Evolutionary conservation across 2,797 vertebrate genomes (phyloP).

Genomic region (Merluccius polli): DNA sequence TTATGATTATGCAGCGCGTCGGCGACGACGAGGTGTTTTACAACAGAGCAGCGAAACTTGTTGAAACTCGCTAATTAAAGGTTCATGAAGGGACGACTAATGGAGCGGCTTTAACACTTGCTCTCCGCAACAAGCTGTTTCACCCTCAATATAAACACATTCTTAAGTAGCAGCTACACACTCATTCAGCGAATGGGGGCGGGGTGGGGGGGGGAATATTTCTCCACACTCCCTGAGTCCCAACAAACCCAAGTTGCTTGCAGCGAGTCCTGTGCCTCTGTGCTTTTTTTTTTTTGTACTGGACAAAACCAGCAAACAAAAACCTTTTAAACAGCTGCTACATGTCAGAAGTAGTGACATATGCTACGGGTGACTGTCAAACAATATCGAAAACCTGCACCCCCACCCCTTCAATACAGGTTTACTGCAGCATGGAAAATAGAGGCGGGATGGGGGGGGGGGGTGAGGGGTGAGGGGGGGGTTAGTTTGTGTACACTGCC

Average conservation of each 20-base stretch:
- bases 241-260: not conserved
- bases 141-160: slow-evolving; percentile 2
- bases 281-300: slow-evolving; percentile 2
- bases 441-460: slow-evolving; percentile 1
- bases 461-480: slow-evolving; percentile 3
- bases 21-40: not conserved
- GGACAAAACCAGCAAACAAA: slow-evolving; percentile 45
- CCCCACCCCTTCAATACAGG: not conserved
- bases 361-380: slow-evolving; percentile 40
- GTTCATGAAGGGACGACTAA: not conserved
- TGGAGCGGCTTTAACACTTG: slow-evolving; percentile 1
- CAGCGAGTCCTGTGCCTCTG: not conserved
- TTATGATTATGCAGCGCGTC: not conserved
- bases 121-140: not conserved
- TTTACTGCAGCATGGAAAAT: slow-evolving; percentile 20
- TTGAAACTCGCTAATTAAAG: not conserved
- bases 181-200: not conserved
- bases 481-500: slow-evolving; percentile 16
- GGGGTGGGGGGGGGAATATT: not conserved
- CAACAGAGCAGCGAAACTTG: not conserved
- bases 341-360: slow-evolving; percentile 47
- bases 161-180: slow-evolving; percentile 7
- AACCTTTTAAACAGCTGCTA: slow-evolving; percentile 51
- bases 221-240: not conserved
- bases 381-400: slow-evolving; percentile 27